A percentile compares a stretch with the other conserved stretches of the same genome.
phyloP scores from a whole-genome alignment of 2,113 vertebrate species.

The Haplochromis burtoni region DNA sequence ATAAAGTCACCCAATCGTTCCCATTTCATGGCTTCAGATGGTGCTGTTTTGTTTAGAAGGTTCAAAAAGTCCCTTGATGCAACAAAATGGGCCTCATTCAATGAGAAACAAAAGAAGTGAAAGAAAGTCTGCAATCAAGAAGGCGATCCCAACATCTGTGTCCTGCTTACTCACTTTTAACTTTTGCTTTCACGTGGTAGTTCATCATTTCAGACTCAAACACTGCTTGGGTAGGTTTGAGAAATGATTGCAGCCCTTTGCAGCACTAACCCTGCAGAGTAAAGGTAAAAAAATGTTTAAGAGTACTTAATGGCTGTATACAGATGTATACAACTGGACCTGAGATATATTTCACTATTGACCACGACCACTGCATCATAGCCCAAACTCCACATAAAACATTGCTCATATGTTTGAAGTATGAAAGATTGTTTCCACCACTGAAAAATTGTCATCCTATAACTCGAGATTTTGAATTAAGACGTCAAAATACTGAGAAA shows the following conservation, averaged over 20 bases:
- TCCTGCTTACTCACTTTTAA: not conserved
- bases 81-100: not conserved
- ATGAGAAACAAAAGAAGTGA: not conserved
- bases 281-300: not conserved
- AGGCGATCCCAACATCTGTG: not conserved
- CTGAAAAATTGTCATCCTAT: not conserved
- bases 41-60: not conserved
- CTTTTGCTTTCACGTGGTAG: not conserved
- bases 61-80: not conserved
- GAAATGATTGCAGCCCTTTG: not conserved
- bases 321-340: not conserved
- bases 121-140: not conserved
- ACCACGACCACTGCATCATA: not conserved
- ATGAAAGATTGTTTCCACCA: not conserved
- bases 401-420: not conserved
- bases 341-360: not conserved
- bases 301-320: not conserved
- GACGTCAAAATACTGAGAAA: not conserved
- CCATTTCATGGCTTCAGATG: not conserved
- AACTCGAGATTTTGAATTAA: not conserved
- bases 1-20: not conserved
- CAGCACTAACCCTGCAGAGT: not conserved
- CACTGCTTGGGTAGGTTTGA: not conserved
- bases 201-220: not conserved
- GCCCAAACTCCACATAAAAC: not conserved